These are phyloP conservation scores for Hedya salicella DNA, from an alignment of 2,888 invertebrate genomes.

Conservation along the genomic window DNA sequence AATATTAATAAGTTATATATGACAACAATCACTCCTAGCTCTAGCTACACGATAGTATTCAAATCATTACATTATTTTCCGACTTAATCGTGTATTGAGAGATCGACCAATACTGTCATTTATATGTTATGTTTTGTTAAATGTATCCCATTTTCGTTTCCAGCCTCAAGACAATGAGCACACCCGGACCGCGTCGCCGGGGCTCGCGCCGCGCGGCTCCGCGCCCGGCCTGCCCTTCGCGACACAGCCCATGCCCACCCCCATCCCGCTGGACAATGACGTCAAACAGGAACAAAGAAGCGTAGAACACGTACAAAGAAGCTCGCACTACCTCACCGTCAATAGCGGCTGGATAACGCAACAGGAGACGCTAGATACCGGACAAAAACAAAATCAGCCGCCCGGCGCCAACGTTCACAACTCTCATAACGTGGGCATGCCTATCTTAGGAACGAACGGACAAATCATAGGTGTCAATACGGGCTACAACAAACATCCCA, in stretches of 20 bases:
- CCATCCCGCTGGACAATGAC: conserved; percentile 61
- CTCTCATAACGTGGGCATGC: conserved; percentile 65
- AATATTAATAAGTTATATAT: too few species aligned
- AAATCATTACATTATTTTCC: too few species aligned
- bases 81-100: too few species aligned
- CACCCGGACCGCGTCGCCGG: conserved; percentile 63
- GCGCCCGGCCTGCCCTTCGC: conserved; percentile 57
- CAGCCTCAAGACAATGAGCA: conserved; percentile 70
- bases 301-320: conserved; percentile 71
- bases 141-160: conserved; percentile 50
- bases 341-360: conserved; percentile 81
- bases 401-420: conserved; percentile 53
- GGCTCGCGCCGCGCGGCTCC: conserved; percentile 57
- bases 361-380: conserved; percentile 65
- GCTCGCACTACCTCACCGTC: conserved; percentile 78
- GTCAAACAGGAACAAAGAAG: conserved; percentile 73
- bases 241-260: conserved; percentile 58
- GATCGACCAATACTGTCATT: too few species aligned
- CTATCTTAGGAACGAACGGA: conserved; percentile 84
- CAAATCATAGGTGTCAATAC: conserved; percentile 86
- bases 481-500: conserved; percentile 65
- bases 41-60: too few species aligned
- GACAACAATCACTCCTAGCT: too few species aligned
- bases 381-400: conserved; percentile 60
- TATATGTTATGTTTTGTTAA: too few species aligned